Evolutionary conservation across 64 coral and sea anemone genomes (phyloP).

Genomic region (Actinia tenebrosa): DNA sequence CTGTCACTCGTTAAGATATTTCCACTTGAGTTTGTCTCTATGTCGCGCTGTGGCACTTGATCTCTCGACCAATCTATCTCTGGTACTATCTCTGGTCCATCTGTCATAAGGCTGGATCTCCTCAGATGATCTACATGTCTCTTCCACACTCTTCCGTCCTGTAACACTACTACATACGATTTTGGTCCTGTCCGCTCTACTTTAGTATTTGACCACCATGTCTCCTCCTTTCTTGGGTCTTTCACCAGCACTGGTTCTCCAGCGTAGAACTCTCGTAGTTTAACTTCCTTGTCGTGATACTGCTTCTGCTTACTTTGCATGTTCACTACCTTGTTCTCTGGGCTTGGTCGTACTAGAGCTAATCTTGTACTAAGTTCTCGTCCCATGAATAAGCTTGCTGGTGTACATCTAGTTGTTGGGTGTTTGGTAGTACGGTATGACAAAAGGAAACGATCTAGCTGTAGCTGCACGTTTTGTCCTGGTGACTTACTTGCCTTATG

Average conservation of each 20-base stretch:
- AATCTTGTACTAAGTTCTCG: conserved; percentile 16
- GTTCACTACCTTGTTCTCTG: neutral
- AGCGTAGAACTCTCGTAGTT: neutral
- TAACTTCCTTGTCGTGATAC: neutral
- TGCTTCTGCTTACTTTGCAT: neutral
- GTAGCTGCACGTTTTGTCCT: neutral
- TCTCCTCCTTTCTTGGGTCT: neutral
- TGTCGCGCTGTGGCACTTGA: neutral
- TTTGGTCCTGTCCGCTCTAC: conserved; percentile 17
- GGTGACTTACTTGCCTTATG: neutral
- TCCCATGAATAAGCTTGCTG: conserved; percentile 33
- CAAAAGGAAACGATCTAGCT: conserved; percentile 30
- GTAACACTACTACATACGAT: conserved; percentile 27
- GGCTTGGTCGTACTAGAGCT: conserved; percentile 35
- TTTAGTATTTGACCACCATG: conserved; percentile 23
- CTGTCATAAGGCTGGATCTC: neutral
- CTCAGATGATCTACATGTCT: conserved; percentile 17
- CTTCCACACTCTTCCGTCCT: conserved; percentile 51
- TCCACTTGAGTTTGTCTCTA: neutral
- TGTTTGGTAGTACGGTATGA: conserved; percentile 32
- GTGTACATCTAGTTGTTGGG: conserved; percentile 19
- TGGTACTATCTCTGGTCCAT: neutral
- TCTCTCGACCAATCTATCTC: neutral
- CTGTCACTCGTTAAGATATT: neutral
- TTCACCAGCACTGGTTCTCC: neutral